Base-by-base conservation (phyloP, 2,888 invertebrate species). In the Criorhina ranunculi region DNA sequence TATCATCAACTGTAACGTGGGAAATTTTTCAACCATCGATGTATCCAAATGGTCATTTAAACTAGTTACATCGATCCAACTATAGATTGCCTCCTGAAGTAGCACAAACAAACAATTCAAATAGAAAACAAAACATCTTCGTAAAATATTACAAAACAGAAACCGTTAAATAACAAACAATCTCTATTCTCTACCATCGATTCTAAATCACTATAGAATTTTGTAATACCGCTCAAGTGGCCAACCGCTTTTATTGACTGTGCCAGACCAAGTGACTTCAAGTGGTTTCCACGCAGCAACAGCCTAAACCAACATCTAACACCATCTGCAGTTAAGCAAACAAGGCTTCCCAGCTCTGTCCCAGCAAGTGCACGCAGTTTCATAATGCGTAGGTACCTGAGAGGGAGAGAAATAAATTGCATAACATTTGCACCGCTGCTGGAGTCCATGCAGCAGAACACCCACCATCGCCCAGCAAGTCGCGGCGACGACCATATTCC, bases 391-490 rank as follows among this genome's bases (percentile, higher is more conserved):
- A n/a, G n/a, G n/a, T 66, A 49, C 53, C 67, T 60, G 33, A 78
- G 55, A 67, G 67, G n/a, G n/a, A 78, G 15, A 62, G 17, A 77
- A 72, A 78, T 59, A 78, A 67, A 73, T 78, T 78, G 67, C 78
- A 78, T 83, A 78, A 83, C 60, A 33, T 62, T 66, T 55, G 59
- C 53, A 19, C 60, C 29, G 73, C 62, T 83, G 73, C 62, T 83
- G 66, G 67, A 73, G 62, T 64, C 44, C 51, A 62, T 57, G 78
- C 49, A 57, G 42, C 42, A 67, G 66, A 42, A 77, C 82, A 78
- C 82, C 82, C 82, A 83, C 82, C 67, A 53, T 11, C 64, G 49
- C 31, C 55, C 12, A 44, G 35, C 57, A 67, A 78, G 33, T 8
- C 37, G 24, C 24, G 57, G 59, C 57, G 8, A 40, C 33, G 19